These are phyloP conservation scores for Centropus bengalensis DNA, from an alignment of 2,113 vertebrate genomes.

Conservation along the genomic window DNA sequence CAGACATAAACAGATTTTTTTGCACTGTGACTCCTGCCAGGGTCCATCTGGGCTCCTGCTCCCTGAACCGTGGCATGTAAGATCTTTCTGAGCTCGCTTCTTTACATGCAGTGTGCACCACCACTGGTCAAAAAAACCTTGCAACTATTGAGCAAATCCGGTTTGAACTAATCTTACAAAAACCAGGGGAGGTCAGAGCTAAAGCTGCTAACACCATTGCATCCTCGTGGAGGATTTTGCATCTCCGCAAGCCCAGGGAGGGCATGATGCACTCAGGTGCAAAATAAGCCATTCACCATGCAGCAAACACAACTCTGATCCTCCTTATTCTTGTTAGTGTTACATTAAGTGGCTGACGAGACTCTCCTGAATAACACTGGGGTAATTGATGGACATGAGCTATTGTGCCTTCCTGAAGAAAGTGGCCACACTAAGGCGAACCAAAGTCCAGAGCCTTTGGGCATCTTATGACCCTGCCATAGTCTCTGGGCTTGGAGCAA, in stretches of 20 bases:
- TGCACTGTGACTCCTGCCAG: not conserved
- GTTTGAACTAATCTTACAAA: not conserved
- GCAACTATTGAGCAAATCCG: not conserved
- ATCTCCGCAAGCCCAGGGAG: not conserved
- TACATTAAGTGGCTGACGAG: not conserved
- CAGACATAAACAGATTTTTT: conserved; percentile 37
- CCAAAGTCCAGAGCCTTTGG: not conserved
- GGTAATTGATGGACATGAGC: not conserved
- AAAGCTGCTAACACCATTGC: not conserved
- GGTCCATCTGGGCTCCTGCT: not conserved
- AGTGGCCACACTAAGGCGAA: not conserved
- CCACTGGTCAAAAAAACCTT: not conserved
- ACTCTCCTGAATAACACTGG: not conserved
- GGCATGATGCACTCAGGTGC: not conserved
- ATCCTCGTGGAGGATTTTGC: not conserved
- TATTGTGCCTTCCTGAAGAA: not conserved
- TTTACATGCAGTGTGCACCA: not conserved
- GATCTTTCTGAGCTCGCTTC: conserved; percentile 14
- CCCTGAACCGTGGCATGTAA: not conserved
- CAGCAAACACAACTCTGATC: not conserved
- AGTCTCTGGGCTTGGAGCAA: not conserved
- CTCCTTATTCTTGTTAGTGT: not conserved
- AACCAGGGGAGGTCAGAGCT: not conserved
- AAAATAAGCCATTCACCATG: not conserved
- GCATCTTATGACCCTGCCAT: not conserved